Conservation (phyloP, 2,797 vertebrate species). For the Oceanodroma leucorhoa region DNA sequence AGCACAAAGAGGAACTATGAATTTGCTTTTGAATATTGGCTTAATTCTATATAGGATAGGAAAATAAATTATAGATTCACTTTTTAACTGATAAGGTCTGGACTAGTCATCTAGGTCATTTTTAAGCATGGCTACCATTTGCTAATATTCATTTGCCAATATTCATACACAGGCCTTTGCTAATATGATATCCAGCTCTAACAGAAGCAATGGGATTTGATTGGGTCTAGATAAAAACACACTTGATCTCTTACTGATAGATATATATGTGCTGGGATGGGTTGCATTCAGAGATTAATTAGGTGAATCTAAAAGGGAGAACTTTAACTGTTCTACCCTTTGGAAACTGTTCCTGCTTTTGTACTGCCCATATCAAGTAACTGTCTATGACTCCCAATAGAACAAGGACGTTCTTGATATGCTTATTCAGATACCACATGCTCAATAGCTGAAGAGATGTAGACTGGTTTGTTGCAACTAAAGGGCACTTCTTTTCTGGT, state of each 20-base stretch:
- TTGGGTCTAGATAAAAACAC: not conserved
- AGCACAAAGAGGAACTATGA: not conserved
- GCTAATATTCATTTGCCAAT: not conserved
- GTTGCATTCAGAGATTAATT: not conserved
- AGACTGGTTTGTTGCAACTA: not conserved
- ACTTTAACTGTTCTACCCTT: not conserved
- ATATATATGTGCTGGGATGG: not conserved
- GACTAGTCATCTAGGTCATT: not conserved
- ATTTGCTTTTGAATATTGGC: not conserved
- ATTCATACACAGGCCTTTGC: not conserved
- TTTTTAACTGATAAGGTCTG: not conserved
- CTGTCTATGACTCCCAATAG: not conserved
- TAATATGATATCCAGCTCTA: not conserved
- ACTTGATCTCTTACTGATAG: not conserved
- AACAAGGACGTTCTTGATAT: not conserved
- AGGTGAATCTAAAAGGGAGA: not conserved
- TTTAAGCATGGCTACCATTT: not conserved
- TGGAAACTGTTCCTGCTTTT: not conserved
- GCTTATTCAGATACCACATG: not conserved
- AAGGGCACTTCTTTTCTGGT: not conserved
- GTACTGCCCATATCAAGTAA: not conserved
- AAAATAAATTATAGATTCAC: not conserved
- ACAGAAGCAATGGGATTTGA: not conserved
- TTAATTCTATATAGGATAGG: not conserved
- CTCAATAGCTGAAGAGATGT: not conserved